Conservation (phyloP, 2,888 invertebrate genomes). For the Tiliacea aurago region DNA sequence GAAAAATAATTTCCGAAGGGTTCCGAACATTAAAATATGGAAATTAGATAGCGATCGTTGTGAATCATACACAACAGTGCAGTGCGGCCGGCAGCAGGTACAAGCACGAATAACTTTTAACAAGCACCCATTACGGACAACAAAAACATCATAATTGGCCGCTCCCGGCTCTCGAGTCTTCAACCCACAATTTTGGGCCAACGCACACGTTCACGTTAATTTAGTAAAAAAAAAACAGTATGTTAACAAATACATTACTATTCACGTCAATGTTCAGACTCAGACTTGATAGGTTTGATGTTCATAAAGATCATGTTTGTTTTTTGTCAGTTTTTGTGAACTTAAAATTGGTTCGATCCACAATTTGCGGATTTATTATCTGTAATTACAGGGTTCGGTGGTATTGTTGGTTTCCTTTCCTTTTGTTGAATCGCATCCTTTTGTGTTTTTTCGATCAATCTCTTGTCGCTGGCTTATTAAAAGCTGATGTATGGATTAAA, state of each 20-base stretch:
- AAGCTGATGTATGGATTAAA: slow-evolving; percentile 51
- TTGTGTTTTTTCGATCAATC: slow-evolving; percentile 71
- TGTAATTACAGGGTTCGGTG: slow-evolving; percentile 80
- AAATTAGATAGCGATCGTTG: slow-evolving; percentile 51
- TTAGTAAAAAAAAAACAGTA: slow-evolving; percentile 53
- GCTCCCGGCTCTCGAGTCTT: slow-evolving; percentile 55
- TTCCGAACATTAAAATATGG: slow-evolving; percentile 57
- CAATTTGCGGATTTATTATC: slow-evolving; percentile 79
- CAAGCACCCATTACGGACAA: slow-evolving; percentile 68
- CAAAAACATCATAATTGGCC: slow-evolving; percentile 75
- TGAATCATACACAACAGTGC: slow-evolving; percentile 30
- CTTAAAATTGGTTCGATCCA: slow-evolving; percentile 69
- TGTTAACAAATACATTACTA: slow-evolving; percentile 54
- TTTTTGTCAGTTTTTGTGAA: slow-evolving; percentile 64
- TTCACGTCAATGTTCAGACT: slow-evolving; percentile 52
- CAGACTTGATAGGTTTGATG: slow-evolving; percentile 56
- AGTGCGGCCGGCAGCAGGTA: slow-evolving; percentile 48
- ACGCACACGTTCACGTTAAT: slow-evolving; percentile 57
- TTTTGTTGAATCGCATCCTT: slow-evolving; percentile 63
- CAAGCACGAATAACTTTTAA: slow-evolving; percentile 62
- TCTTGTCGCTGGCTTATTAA: slow-evolving; percentile 52
- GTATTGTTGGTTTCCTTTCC: slow-evolving; percentile 48
- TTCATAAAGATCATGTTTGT: slow-evolving; percentile 60
- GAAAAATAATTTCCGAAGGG: slow-evolving; percentile 27
- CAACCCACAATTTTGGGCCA: slow-evolving; percentile 35